Evolutionary conservation across 2,797 vertebrate species (phyloP).

Genomic region (Momotus momota): DNA sequence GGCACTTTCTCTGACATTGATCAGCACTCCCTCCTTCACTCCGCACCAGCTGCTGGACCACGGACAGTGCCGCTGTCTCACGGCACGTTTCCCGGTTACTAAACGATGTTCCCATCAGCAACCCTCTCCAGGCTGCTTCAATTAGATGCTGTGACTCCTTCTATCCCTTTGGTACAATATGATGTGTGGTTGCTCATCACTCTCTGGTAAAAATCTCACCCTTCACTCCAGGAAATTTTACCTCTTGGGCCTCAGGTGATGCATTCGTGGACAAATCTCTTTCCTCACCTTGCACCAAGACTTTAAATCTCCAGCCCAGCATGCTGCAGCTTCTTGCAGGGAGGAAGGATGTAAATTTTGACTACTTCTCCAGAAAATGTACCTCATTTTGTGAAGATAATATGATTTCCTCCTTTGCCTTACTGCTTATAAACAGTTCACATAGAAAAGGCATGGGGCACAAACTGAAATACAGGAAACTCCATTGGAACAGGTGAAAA

Average conservation of each 20-base stretch:
- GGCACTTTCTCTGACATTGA: not conserved
- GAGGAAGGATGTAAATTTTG: not conserved
- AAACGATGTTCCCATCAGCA: not conserved
- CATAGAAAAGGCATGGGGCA: not conserved
- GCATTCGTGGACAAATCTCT: not conserved
- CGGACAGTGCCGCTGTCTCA: rapidly evolving
- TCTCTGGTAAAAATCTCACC: not conserved
- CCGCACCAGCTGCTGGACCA: rapidly evolving
- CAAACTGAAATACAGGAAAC: not conserved
- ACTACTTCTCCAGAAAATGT: not conserved
- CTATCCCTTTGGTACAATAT: not conserved
- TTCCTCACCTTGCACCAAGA: not conserved
- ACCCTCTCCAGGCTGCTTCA: not conserved
- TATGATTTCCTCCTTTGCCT: not conserved
- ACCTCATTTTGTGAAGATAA: not conserved
- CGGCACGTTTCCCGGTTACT: not conserved
- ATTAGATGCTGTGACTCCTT: not conserved
- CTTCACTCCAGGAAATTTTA: not conserved
- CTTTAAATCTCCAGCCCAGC: not conserved
- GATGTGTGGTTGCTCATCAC: rapidly evolving
- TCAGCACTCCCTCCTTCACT: not conserved
- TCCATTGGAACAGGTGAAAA: not conserved
- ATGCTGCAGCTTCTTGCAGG: not conserved
- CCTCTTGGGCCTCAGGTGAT: not conserved
- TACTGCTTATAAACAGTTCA: not conserved